Conservation (phyloP, 92 coral and sea anemone genomes). For the Umimayanthus kanabou region DNA sequence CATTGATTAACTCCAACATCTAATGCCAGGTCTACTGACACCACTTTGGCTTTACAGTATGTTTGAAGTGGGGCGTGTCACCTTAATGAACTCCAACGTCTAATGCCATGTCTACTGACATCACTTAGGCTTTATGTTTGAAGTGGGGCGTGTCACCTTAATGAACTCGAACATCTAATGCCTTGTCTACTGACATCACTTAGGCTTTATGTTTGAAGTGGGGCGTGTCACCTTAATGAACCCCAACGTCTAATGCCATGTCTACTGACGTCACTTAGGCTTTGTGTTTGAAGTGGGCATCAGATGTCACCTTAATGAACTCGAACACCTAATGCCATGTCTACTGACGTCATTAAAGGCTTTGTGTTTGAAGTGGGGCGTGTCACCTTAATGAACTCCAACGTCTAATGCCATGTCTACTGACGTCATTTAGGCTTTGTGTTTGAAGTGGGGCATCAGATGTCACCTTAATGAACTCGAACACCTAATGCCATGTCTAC, state of each 20-base stretch:
- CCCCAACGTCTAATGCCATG: neutral
- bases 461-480: too few species aligned
- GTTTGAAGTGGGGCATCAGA: too few species aligned
- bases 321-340: neutral
- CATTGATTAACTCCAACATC: too few species aligned
- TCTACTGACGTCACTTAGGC: neutral
- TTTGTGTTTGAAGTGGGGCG: neutral
- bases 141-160: neutral
- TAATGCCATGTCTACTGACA: neutral
- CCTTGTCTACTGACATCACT: neutral
- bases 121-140: neutral
- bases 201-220: neutral
- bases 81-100: too few species aligned
- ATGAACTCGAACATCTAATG: neutral
- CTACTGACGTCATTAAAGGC: neutral
- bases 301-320: neutral
- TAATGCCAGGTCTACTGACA: neutral
- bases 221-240: neutral
- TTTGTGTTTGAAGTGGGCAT: neutral
- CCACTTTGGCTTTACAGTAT: constrained; percentile 11
- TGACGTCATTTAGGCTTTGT: neutral
- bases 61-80: neutral
- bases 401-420: neutral
- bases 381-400: neutral
- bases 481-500: too few species aligned